Evolutionary conservation across 2,797 vertebrate genomes (phyloP), one percentile per base, ranked within the genome.

Genomic region (Xerus rutilus): DNA sequence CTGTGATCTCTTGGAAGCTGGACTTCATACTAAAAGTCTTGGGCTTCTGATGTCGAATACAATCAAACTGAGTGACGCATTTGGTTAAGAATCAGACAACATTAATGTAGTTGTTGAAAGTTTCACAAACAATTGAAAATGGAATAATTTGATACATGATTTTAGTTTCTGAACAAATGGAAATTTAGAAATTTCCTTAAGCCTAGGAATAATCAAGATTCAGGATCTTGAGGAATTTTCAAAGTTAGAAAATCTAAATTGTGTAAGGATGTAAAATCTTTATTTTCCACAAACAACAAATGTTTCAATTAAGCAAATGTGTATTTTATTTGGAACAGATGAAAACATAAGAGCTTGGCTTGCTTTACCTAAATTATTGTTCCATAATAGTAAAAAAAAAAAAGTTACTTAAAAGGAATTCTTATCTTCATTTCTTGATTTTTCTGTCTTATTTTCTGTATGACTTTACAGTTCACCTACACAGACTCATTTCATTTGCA

Each of bases 1-100:
- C 98, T 98, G 97, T 97, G 98, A 98, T 98, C 98, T 98, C 98
- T 98, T 98, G 98, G 98, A 99, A 99, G 98, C 98, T 98, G 92
- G 89, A 99, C 98, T 98, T 99, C 99, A 99, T 99, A 98, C 98
- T 98, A 98, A 99, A 98, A 99, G 97, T 97, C 97, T 96, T 96
- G 93, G 98, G 98, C 98, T 98, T 98, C 98, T 98, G 98, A 99
- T 98, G 95, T 96, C 93, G 89, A 96, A 97, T 97, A 96, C 97
- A 97, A 97, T 97, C 92, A 98, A 90, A 96, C n/a, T 97, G 77
- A 47, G 96, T 97, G 97, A 98, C 94, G 96, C 0, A 13, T 97
- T 97, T 74, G 12, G 90, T 98, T 97, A 96, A 97, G 86, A 52
- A 17, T 95, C 47, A 95, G 93, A 59, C n/a, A 62, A 97, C 76